Evolutionary conservation across 2,113 vertebrate species (phyloP), one percentile per base, ranked within the genome.

Genomic region (Otocyon megalotis): DNA sequence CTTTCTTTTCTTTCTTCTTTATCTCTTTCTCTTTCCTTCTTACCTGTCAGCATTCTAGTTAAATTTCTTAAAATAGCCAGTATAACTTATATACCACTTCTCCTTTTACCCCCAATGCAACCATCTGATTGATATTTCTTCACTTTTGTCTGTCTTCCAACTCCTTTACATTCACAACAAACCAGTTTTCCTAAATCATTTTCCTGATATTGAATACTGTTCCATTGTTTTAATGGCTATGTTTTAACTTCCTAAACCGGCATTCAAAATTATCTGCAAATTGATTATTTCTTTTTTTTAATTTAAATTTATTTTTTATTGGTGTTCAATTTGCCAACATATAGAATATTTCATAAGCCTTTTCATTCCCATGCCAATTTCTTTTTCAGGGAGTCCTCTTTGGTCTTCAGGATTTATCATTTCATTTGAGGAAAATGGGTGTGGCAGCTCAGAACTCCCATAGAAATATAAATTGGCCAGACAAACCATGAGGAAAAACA

Each of bases 381-480:
- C 17, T 26, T 95, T 35, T 90, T 30, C 12, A 81, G 10, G 60
- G 35, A 43, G 20, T 85, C 24, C 4, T 17, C 2, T 54, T 71
- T 60, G 11, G 0, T n/a, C 15, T 76, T 3, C 0, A 92, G 30
- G 30, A 74, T 32, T 62, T 71, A 54, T 8, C 9, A 62, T 63
- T 76, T 93, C 16, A 80, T 1, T 60, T 5, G 10, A 53, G 63
- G 37, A 94, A 92, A 94, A 37, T 30, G 22, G 0, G 6, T 87
- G 4, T 9, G 1, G 0, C 0, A 19, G 7, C 12, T 84, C 4
- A 8, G 6, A 83, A 20, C 19, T 69, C 10, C 10, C 28, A 32
- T 4, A 82, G 30, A 93, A 60, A n/a, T 37, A 54, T 0, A 85
- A 67, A 80, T 76, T 80, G 72, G 11, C 37, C 69, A 90, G 81